A percentile compares a stretch with the other conserved stretches of the same genome.
phyloP scores from a whole-genome alignment of 2,797 vertebrate species.

The Arctocebus calabarensis region DNA sequence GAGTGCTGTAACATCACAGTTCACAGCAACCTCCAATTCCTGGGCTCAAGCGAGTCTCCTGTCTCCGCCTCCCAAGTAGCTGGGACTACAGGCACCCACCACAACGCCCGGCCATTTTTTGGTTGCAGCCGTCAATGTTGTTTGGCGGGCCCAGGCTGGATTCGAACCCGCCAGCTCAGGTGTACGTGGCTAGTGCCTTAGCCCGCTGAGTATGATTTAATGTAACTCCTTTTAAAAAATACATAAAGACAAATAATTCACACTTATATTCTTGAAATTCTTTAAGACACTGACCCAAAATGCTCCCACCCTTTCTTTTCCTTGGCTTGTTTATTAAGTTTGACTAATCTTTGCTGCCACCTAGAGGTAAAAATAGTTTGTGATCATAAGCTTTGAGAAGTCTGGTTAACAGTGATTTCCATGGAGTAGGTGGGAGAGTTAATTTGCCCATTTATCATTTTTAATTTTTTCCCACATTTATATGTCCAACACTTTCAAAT shows the following conservation, averaged over 20 bases:
- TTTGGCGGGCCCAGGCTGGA: no score
- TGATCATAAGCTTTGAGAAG: neutral
- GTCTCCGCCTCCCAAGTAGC: no score
- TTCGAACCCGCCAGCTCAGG: no score
- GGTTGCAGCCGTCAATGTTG: no score
- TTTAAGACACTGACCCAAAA: slow-evolving; percentile 14
- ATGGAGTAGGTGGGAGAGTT: neutral
- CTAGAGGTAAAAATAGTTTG: slow-evolving; percentile 69
- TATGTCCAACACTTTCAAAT: neutral
- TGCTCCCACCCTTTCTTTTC: neutral
- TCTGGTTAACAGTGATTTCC: neutral
- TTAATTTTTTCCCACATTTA: neutral
- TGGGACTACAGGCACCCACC: no score
- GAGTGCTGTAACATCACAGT: no score
- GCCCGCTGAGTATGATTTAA: neutral
- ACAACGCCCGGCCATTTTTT: no score
- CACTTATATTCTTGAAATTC: neutral
- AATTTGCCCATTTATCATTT: neutral
- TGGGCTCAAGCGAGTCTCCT: no score
- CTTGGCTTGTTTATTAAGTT: neutral
- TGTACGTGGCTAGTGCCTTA: no score
- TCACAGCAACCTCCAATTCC: no score
- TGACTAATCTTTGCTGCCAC: slow-evolving; percentile 81
- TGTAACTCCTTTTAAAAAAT: slow-evolving; percentile 44
- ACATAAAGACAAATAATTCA: neutral